Conservation (phyloP, 2,113 vertebrate species). For the Corythornis madagascariensis region DNA sequence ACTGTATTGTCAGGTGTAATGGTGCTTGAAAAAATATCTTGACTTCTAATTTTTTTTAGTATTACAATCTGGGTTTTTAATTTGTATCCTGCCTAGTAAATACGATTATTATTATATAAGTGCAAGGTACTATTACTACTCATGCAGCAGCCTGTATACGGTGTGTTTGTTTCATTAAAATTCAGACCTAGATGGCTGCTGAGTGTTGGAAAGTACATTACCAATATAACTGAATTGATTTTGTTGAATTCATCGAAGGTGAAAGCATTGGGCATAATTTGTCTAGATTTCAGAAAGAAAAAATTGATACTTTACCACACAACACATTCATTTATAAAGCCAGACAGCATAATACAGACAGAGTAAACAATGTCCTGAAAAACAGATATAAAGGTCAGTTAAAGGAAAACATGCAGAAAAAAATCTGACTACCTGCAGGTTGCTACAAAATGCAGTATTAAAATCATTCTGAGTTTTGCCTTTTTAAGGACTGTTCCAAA, state of each 20-base stretch:
- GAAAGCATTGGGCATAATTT: slow-evolving; percentile 46
- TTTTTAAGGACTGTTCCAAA: not conserved
- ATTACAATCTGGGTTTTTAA: not conserved
- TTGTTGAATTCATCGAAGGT: slow-evolving; percentile 27
- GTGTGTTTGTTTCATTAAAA: slow-evolving; percentile 42
- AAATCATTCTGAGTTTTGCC: not conserved
- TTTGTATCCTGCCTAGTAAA: slow-evolving; percentile 40
- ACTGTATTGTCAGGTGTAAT: slow-evolving; percentile 4
- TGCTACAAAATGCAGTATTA: not conserved
- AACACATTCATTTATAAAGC: slow-evolving; percentile 44
- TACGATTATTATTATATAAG: slow-evolving; percentile 41
- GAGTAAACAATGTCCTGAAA: slow-evolving; percentile 14
- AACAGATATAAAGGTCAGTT: slow-evolving; percentile 18
- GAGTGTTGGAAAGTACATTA: slow-evolving; percentile 54
- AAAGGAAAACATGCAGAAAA: not conserved
- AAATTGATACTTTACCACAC: not conserved
- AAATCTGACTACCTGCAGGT: not conserved
- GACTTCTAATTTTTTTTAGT: not conserved
- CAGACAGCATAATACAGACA: not conserved
- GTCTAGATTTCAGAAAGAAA: slow-evolving; percentile 42
- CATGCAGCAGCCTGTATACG: not conserved
- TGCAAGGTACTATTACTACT: not conserved
- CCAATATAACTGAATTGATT: slow-evolving; percentile 50
- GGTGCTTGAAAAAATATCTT: slow-evolving; percentile 6
- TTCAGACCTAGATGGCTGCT: slow-evolving; percentile 26